A percentile compares a stretch with the other conserved stretches of the same genome.
Conservation (phyloP, 2,797 vertebrate species). For the Megaceryle alcyon region DNA sequence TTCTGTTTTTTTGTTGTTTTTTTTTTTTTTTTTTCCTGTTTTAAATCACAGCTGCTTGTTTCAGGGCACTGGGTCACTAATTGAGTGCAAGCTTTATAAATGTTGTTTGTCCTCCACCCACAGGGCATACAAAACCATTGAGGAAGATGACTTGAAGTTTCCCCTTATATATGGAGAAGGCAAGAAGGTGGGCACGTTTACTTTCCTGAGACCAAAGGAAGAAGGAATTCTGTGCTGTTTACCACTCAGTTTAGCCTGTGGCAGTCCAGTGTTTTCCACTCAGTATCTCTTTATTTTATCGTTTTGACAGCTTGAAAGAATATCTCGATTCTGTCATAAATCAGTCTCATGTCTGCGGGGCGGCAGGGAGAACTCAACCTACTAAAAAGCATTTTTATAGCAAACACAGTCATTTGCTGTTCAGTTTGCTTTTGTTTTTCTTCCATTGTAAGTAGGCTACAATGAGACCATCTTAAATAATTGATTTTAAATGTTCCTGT, state of each 20-base stretch:
- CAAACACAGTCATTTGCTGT: neutral
- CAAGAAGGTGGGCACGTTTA: constrained; percentile 89
- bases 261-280: constrained; percentile 31
- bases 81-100: constrained; percentile 59
- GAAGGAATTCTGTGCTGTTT: constrained; percentile 2
- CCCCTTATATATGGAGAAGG: constrained; percentile 98
- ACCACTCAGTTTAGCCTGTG: neutral
- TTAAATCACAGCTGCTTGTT: neutral
- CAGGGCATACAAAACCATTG: constrained; percentile 99
- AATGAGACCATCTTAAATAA: neutral
- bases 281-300: constrained; percentile 40
- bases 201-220: neutral
- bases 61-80: constrained; percentile 61
- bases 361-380: neutral
- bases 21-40: neutral
- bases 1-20: neutral
- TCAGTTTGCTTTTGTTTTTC: constrained; percentile 5
- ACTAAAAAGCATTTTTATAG: constrained; percentile 22
- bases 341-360: constrained; percentile 21
- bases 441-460: neutral
- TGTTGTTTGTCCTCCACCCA: constrained; percentile 64
- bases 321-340: constrained; percentile 44
- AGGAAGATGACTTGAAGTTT: constrained; percentile 98
- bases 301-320: constrained; percentile 61
- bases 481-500: neutral